Conservation (phyloP, 2,797 vertebrate species). For the Phataginus tetradactyla region DNA sequence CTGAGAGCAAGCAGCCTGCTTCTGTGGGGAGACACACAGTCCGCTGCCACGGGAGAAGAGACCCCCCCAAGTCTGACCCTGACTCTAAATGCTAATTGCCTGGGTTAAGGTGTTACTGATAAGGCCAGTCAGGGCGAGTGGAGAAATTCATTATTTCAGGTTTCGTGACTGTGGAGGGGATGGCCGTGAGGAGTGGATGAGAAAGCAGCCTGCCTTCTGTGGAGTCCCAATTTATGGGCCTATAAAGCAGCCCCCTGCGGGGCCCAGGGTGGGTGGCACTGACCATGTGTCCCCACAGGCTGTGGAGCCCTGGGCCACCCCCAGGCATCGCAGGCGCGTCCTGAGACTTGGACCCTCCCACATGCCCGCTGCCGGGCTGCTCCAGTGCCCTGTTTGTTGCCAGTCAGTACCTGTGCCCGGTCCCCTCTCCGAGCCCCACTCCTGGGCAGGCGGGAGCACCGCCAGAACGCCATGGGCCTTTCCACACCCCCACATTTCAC, state of each 20-base stretch:
- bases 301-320: conserved; percentile 23
- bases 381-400: not conserved
- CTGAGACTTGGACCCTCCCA: accelerated
- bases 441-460: not conserved
- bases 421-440: not conserved
- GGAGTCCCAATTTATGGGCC: not conserved
- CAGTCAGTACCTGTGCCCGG: accelerated
- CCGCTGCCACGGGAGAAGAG: conserved; percentile 64
- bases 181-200: conserved; percentile 46
- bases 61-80: conserved; percentile 59
- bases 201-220: not conserved
- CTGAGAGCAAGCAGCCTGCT: not conserved
- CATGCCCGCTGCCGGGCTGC: accelerated
- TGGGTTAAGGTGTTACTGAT: conserved; percentile 71
- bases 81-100: conserved; percentile 73
- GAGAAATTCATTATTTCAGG: conserved; percentile 64
- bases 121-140: conserved; percentile 56
- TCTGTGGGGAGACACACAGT: not conserved
- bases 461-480: accelerated
- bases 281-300: not conserved
- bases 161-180: not conserved
- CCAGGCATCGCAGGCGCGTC: not conserved
- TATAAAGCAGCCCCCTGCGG: not conserved
- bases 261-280: not conserved
- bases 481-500: accelerated